These are phyloP conservation scores for Himalopsyche phryganea DNA, from an alignment of 1,140 invertebrate species.

Conservation along the genomic window DNA sequence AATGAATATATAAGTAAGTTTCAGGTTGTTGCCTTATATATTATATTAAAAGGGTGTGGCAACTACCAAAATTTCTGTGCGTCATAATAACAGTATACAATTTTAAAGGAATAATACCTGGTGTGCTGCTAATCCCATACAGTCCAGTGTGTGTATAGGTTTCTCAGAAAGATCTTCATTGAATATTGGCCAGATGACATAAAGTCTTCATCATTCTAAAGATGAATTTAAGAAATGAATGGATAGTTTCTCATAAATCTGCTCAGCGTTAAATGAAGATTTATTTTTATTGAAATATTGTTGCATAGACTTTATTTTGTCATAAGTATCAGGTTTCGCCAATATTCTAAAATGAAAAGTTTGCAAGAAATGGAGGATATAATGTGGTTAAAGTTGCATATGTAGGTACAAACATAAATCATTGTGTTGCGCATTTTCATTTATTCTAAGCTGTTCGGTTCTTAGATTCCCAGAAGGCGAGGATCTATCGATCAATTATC, in stretches of 20 bases:
- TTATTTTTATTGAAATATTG: slow-evolving; percentile 55
- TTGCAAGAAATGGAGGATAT: slow-evolving; percentile 28
- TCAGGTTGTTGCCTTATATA: too few species aligned
- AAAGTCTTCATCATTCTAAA: slow-evolving; percentile 61
- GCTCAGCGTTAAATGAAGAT: slow-evolving; percentile 53
- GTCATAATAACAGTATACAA: too few species aligned
- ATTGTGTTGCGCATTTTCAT: too few species aligned
- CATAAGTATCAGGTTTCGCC: slow-evolving; percentile 43
- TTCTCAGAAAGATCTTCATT: slow-evolving; percentile 61
- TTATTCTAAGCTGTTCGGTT: too few species aligned
- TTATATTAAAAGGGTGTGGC: too few species aligned
- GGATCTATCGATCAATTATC: too few species aligned
- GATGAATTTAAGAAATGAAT: slow-evolving; percentile 59
- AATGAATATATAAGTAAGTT: too few species aligned
- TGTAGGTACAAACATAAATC: too few species aligned
- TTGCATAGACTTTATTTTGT: slow-evolving; percentile 54
- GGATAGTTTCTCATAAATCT: slow-evolving; percentile 60
- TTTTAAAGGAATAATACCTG: too few species aligned
- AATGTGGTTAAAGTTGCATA: too few species aligned
- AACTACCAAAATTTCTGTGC: too few species aligned
- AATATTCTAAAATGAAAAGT: slow-evolving; percentile 49
- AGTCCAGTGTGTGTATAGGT: slow-evolving; percentile 61
- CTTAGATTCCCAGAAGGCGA: too few species aligned
- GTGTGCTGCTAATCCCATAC: slow-evolving; percentile 70
- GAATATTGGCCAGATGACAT: slow-evolving; percentile 60